A percentile compares a stretch with the other conserved stretches of the same genome.
These are phyloP conservation scores for Pithys albifrons DNA, from an alignment of 2,113 vertebrate genomes.

Conservation along the genomic window DNA sequence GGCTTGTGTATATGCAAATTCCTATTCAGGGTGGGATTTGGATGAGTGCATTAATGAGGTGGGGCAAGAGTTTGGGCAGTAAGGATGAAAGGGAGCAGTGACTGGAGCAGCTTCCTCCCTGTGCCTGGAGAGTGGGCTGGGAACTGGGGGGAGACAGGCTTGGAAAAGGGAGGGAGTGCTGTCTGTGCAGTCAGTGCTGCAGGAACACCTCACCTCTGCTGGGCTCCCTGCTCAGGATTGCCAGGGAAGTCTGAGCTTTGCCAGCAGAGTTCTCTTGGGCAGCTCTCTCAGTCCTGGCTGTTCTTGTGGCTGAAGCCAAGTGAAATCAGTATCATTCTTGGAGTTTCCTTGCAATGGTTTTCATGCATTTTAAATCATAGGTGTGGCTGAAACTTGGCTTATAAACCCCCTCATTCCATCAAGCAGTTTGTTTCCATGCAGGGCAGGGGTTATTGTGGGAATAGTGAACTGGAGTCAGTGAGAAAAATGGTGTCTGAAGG, in stretches of 20 bases:
- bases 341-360: not conserved
- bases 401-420: not conserved
- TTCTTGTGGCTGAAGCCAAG: not conserved
- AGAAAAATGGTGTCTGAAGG: not conserved
- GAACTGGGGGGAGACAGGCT: not conserved
- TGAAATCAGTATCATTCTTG: not conserved
- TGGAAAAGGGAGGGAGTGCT: not conserved
- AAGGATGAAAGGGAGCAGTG: not conserved
- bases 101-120: not conserved
- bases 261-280: not conserved
- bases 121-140: fast-evolving
- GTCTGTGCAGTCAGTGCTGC: not conserved
- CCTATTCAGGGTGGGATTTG: not conserved
- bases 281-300: not conserved
- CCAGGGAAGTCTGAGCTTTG: not conserved
- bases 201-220: not conserved
- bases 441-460: not conserved
- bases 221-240: not conserved
- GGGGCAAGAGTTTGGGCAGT: not conserved
- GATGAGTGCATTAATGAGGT: slow-evolving; percentile 3
- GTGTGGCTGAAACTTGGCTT: slow-evolving; percentile 40
- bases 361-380: not conserved
- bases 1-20: slow-evolving; percentile 1
- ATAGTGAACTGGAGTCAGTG: not conserved
- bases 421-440: not conserved